A percentile compares a stretch with the other conserved stretches of the same genome.
Evolutionary conservation across 2,888 invertebrate species (phyloP).

Genomic region (Panopea generosa): DNA sequence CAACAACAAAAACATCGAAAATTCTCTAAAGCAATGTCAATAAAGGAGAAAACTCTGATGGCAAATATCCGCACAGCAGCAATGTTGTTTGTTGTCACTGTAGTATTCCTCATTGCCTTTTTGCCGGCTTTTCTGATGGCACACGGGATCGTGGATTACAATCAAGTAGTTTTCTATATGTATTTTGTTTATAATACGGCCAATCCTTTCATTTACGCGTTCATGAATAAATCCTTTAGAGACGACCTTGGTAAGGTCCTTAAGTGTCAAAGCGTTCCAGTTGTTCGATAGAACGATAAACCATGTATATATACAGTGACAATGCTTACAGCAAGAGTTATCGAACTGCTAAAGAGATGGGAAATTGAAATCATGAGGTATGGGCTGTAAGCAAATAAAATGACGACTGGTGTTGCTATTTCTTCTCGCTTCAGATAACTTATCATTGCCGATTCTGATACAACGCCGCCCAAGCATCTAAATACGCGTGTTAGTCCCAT

Average conservation of each 20-base stretch:
- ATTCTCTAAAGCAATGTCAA: slow-evolving; percentile 38
- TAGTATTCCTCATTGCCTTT: slow-evolving; percentile 83
- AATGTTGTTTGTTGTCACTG: slow-evolving; percentile 84
- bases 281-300: slow-evolving; percentile 47
- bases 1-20: slow-evolving; percentile 24
- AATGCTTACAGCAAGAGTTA: too few species aligned
- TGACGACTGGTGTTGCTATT: too few species aligned
- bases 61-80: slow-evolving; percentile 84
- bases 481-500: too few species aligned
- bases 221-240: slow-evolving; percentile 83
- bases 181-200: slow-evolving; percentile 83
- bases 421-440: too few species aligned
- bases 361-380: too few species aligned
- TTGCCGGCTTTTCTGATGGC: slow-evolving; percentile 82
- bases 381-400: too few species aligned
- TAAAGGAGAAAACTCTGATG: slow-evolving; percentile 58
- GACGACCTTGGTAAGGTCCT: slow-evolving; percentile 74
- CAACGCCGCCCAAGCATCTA: too few species aligned
- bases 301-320: too few species aligned
- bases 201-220: slow-evolving; percentile 84
- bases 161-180: slow-evolving; percentile 81
- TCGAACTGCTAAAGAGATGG: too few species aligned
- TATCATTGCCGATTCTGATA: too few species aligned
- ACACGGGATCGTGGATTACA: slow-evolving; percentile 66
- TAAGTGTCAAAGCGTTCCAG: slow-evolving; percentile 55